Evolutionary conservation across 2,797 vertebrate species (phyloP).

Genomic region (Lates japonicus): DNA sequence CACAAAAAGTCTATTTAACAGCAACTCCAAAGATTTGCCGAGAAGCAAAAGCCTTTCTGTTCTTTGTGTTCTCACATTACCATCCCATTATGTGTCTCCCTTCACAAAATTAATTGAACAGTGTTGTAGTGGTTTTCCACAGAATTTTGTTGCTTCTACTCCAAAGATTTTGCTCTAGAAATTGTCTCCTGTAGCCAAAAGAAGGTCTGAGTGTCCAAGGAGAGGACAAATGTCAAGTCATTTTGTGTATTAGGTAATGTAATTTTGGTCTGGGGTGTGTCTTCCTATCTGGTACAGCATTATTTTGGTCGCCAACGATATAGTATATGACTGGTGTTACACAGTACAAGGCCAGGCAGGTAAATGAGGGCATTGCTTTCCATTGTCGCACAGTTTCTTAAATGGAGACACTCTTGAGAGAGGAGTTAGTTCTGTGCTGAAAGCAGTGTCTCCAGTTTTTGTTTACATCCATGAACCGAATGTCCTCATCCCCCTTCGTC

Average conservation of each 20-base stretch:
- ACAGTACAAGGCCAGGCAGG: constrained; percentile 23
- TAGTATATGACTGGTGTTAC: not conserved
- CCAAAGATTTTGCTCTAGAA: constrained; percentile 45
- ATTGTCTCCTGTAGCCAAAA: constrained; percentile 37
- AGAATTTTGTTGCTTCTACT: constrained; percentile 59
- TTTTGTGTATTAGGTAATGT: constrained; percentile 33
- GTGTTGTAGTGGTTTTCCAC: constrained; percentile 65
- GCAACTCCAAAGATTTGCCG: constrained; percentile 74
- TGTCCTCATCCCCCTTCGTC: constrained; percentile 51
- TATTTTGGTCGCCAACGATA: not conserved
- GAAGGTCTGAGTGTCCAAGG: constrained; percentile 14
- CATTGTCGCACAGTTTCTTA: constrained; percentile 60
- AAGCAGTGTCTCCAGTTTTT: constrained; percentile 51
- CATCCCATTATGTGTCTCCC: constrained; percentile 80
- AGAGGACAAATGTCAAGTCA: constrained; percentile 45
- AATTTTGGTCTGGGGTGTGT: constrained; percentile 32
- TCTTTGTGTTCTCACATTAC: constrained; percentile 78
- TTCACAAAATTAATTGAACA: constrained; percentile 70
- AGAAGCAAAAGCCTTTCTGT: constrained; percentile 73
- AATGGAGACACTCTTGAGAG: constrained; percentile 24
- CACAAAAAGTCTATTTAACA: constrained; percentile 71
- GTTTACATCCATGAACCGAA: constrained; percentile 56
- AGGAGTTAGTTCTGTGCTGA: constrained; percentile 40
- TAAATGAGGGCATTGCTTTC: constrained; percentile 62
- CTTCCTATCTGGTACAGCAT: constrained; percentile 24